Conservation (phyloP, 2,113 vertebrate genomes). For the Patagioenas fasciata region DNA sequence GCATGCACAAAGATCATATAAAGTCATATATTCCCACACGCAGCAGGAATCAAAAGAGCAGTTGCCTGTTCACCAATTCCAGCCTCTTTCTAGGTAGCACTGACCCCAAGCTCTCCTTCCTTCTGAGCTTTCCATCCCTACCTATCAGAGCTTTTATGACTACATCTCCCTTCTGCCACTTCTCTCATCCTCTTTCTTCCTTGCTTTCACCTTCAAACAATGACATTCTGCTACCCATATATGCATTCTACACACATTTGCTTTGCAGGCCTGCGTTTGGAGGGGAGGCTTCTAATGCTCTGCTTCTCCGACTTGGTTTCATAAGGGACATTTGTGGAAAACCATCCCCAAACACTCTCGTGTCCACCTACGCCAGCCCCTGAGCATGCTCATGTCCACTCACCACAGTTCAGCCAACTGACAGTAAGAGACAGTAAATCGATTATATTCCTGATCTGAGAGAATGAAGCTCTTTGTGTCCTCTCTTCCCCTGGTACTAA, state of each 20-base stretch:
- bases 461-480: background rate
- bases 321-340: background rate
- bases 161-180: background rate
- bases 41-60: background rate
- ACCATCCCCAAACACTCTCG: too few species aligned
- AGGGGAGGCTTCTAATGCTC: background rate
- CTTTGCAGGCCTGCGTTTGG: background rate
- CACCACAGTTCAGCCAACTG: background rate
- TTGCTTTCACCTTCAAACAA: background rate
- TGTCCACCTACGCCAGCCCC: background rate
- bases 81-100: background rate
- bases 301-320: background rate
- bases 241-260: background rate
- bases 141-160: background rate
- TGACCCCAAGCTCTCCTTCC: background rate
- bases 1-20: background rate
- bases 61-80: background rate
- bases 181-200: background rate
- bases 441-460: background rate
- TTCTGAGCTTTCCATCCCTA: background rate
- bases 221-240: background rate
- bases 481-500: background rate
- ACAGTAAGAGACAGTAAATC: background rate
- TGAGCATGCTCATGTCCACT: background rate
- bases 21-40: background rate